phyloP scores from a whole-genome alignment of 2,113 vertebrate species.

The Apistogramma diplotaenia region DNA sequence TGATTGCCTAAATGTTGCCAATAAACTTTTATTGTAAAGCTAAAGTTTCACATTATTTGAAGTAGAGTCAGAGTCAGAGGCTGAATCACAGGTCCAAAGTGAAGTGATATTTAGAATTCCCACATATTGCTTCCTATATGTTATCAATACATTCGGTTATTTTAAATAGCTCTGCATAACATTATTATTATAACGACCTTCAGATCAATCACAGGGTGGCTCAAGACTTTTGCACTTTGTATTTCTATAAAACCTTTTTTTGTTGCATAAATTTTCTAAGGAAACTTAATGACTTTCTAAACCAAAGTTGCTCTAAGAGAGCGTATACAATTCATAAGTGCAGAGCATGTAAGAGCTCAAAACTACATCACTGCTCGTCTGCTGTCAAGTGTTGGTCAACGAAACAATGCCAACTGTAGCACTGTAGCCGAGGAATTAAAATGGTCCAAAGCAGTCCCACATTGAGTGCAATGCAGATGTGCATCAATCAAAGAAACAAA shows the following conservation, averaged over 20 bases:
- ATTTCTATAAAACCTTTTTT: background rate
- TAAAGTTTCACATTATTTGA: no score
- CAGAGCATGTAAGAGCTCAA: background rate
- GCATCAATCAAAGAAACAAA: slow-evolving; percentile 9
- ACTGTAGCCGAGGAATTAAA: background rate
- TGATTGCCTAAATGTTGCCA: no score
- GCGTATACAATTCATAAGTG: background rate
- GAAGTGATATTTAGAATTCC: no score
- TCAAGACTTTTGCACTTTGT: background rate
- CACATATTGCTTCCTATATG: no score
- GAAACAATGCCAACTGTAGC: background rate
- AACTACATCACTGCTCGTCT: background rate
- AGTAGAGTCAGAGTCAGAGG: no score
- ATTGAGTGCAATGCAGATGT: background rate
- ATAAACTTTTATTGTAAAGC: no score
- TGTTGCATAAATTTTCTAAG: background rate
- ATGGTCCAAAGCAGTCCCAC: background rate
- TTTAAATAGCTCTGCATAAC: no score
- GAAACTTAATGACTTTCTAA: background rate
- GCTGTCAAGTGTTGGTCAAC: background rate
- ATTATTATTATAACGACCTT: no score
- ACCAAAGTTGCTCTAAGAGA: background rate
- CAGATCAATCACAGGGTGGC: background rate
- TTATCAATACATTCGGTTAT: no score
- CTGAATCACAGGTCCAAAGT: no score